Base-by-base conservation (phyloP, 2,797 vertebrate genomes). In the Podarcis lilfordi region DNA sequence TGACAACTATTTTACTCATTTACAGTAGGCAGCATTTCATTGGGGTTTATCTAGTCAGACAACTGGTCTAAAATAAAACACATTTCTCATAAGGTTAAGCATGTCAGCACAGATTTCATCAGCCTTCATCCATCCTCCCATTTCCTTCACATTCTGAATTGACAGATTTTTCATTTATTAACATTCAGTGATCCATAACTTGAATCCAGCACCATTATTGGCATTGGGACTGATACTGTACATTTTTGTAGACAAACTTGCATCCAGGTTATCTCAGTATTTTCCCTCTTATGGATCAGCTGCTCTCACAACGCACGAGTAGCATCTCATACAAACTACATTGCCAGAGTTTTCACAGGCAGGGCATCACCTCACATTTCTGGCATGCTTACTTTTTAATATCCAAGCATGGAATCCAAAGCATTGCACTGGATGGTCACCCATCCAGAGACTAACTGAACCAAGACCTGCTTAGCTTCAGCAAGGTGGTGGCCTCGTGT, bases 71-170 rank as follows among this genome's bases (percentile, higher is more conserved):
- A 85, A 89, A 76, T 66, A 8, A 3, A 10, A 55, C 29, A 69
- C 64, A 87, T 43, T 27, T 37, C 84, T 94, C 27, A 89, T 86
- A 92, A 86, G 88, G 68, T 84, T 32, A 68, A 88, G 79, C 79
- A 19, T 88, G 40, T 74, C 87, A 87, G 86, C 0, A 77, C 11
- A 84, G 35, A 23, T n/a, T 68, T 40, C 40, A 78, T 66, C 19
- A 43, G 27, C 50, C 50, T 55, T 64, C 75, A 19, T 40, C 84
- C 32, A 40, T 37, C 17, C 19, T 87, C 27, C n/a, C 15, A 0
- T 0, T 9, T 86, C 61, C 11, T 85, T 91, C 0, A 45, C 35
- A 84, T 43, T 50, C 81, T 86, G 86, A 69, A 40, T 40, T 37
- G 23, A 10, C 27, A 75, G 6, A 5, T 45, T 59, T 64, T 66